These are phyloP conservation scores for Micrasema longulum DNA, from an alignment of 1,140 invertebrate genomes.

Conservation along the genomic window DNA sequence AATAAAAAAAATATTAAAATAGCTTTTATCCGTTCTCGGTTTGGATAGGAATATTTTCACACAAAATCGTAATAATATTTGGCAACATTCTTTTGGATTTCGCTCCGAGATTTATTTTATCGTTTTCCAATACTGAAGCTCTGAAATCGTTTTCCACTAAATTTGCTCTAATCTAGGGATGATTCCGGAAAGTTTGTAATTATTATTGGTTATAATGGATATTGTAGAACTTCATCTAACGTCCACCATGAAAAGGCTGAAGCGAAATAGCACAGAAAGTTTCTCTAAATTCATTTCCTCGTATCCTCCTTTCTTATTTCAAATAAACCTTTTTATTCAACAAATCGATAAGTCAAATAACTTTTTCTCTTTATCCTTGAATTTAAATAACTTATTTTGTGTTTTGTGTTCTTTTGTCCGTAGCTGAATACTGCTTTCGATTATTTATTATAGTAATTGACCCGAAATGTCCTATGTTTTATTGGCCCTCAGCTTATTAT, in stretches of 20 bases:
- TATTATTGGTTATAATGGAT: neutral
- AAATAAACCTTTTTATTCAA: neutral
- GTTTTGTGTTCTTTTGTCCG: no score
- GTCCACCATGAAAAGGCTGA: no score
- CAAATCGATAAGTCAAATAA: slow-evolving; percentile 35
- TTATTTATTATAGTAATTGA: no score
- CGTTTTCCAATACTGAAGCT: slow-evolving; percentile 23
- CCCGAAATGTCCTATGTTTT: no score
- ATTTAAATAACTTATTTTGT: no score
- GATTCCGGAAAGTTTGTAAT: slow-evolving; percentile 21
- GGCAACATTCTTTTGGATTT: neutral
- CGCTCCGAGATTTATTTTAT: neutral
- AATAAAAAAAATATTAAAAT: no score
- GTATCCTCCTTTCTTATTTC: neutral
- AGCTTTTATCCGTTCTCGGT: neutral
- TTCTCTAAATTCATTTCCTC: no score
- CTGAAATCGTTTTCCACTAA: slow-evolving; percentile 27
- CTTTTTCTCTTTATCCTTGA: slow-evolving; percentile 36
- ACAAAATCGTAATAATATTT: neutral
- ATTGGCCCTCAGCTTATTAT: no score
- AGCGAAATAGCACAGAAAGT: no score
- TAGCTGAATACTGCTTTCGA: no score
- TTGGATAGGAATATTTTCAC: neutral
- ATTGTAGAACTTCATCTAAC: no score
- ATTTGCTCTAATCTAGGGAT: slow-evolving; percentile 22